phyloP scores from a whole-genome alignment of 1,140 invertebrate genomes.

The Pogonognathellus flavescens region DNA sequence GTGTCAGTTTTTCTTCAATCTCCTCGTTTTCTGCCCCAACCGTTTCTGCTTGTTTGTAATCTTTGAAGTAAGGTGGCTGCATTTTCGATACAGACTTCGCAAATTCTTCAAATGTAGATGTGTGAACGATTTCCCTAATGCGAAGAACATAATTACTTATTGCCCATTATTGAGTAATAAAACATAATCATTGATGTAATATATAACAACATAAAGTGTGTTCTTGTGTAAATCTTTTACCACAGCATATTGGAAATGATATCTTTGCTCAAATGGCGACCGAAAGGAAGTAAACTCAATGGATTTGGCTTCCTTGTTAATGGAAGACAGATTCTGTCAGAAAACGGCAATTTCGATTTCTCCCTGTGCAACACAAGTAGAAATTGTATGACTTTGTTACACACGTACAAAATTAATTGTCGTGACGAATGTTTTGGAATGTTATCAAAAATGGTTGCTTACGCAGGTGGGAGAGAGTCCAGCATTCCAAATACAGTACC shows the following conservation, averaged over 20 bases:
- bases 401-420: neutral
- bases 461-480: slow-evolving; percentile 25
- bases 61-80: slow-evolving; percentile 23
- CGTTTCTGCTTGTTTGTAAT: slow-evolving; percentile 38
- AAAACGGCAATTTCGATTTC: slow-evolving; percentile 37
- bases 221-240: too few relatives aligned
- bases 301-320: neutral
- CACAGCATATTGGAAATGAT: slow-evolving; percentile 40
- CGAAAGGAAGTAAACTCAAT: neutral
- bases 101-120: neutral
- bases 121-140: slow-evolving; percentile 16
- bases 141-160: too few relatives aligned
- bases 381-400: neutral
- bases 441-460: neutral
- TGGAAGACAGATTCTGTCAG: neutral
- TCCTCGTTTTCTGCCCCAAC: neutral
- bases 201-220: too few relatives aligned
- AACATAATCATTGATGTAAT: too few relatives aligned
- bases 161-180: too few relatives aligned
- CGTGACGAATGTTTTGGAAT: neutral
- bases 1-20: neutral
- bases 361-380: neutral
- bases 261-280: slow-evolving; percentile 32
- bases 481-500: slow-evolving; percentile 40
- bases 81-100: slow-evolving; percentile 8